Base-by-base conservation (phyloP, 2,113 vertebrate species). In the Leptodactylus fuscus region DNA sequence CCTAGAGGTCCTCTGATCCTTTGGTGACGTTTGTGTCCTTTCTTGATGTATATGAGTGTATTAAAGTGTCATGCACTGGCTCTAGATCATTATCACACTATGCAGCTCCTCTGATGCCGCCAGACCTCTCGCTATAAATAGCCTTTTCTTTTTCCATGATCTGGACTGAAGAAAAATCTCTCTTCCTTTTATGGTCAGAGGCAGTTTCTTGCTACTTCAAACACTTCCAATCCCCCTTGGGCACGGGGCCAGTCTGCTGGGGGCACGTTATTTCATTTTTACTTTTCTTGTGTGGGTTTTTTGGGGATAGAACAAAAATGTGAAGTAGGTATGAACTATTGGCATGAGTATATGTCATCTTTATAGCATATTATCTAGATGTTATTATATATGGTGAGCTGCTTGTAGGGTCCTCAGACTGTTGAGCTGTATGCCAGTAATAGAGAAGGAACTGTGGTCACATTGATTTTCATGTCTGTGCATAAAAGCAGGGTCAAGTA, bases 141-240 rank as follows among this genome's bases (percentile, higher is more conserved):
- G 90, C 88, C 85, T 88, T 90, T 89, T 91, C 90, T 94, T 92
- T 90, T 91, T 92, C 92, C 93, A 92, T 93, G 90, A 88, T 91
- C 89, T 89, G 87, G 90, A 81, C 83, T 86, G 87, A 86, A 85
- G 24, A 90, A 87, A 91, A 84, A 86, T 85, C 24, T 93, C 87
- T 93, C 91, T 95, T 92, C 90, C 95, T 94, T 95, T 94, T 95
- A 95, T 95, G 94, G 95, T 93, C 92, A 94, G 92, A 90, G 89
- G 90, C 92, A 92, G 91, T 90, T 92, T 91, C 81, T 88, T 88
- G 85, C 88, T 91, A 88, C 88, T 15, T 83, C 83, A 89, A 87
- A 88, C 83, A 36, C 89, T 90, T 90, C 87, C 81, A 88, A 90
- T 91, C 90, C 90, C 91, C 76, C 73, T 65, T 46, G 62, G 88